phyloP scores from a whole-genome alignment of 2,888 invertebrate species.

The Stegana nigrithorax region DNA sequence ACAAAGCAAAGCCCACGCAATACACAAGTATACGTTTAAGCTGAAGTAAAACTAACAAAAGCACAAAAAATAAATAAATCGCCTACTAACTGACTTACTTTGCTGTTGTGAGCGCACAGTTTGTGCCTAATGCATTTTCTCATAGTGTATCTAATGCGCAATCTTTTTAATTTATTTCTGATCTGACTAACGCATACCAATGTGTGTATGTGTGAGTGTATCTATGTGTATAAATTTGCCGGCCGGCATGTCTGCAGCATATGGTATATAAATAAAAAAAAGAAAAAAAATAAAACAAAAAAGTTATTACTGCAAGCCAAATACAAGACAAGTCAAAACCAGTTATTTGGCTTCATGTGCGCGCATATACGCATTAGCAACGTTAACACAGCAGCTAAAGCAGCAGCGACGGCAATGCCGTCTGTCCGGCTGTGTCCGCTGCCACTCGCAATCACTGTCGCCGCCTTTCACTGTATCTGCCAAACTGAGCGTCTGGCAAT shows the following conservation, averaged over 20 bases:
- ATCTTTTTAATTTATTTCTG: slow-evolving; percentile 53
- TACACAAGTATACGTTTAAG: no score
- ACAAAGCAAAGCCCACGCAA: slow-evolving; percentile 35
- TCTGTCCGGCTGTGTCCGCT: slow-evolving; percentile 6
- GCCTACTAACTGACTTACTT: slow-evolving; percentile 51
- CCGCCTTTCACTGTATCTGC: slow-evolving; percentile 23
- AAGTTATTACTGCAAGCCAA: not conserved
- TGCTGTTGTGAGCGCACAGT: slow-evolving; percentile 25
- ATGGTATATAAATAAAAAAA: not conserved
- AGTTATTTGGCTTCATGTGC: slow-evolving; percentile 31
- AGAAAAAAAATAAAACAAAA: slow-evolving; percentile 14
- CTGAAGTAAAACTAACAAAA: no score
- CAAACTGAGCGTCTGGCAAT: slow-evolving; percentile 33
- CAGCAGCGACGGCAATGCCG: slow-evolving; percentile 6
- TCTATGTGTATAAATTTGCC: slow-evolving; percentile 34
- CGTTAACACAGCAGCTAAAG: not conserved
- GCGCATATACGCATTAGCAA: not conserved
- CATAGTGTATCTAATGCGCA: slow-evolving; percentile 45
- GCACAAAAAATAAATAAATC: no score
- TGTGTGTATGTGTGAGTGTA: not conserved
- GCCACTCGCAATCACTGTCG: slow-evolving; percentile 32
- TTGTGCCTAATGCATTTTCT: slow-evolving; percentile 42
- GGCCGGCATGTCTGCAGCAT: slow-evolving; percentile 38
- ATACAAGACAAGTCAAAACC: slow-evolving; percentile 26
- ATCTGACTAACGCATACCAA: slow-evolving; percentile 40